Percentiles rank a stretch among this genome's conserved stretches.
phyloP scores from a whole-genome alignment of 2,797 vertebrate genomes.

The Columba guinea region DNA sequence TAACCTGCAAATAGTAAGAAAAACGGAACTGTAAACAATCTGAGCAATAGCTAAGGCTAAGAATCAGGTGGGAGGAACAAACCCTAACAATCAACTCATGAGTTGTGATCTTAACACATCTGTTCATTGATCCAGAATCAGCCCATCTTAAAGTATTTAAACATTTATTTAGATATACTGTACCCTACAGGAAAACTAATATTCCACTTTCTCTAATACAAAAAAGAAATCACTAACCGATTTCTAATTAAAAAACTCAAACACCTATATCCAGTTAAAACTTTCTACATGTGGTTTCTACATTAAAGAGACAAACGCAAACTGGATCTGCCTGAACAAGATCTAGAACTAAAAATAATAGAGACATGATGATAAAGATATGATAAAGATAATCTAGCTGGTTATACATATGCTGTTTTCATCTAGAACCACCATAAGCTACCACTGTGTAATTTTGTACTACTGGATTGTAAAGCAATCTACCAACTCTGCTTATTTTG shows the following conservation, averaged over 20 bases:
- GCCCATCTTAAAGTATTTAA: not conserved
- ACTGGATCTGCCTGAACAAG: not conserved
- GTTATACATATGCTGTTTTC: not conserved
- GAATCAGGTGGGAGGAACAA: not conserved
- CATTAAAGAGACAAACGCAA: not conserved
- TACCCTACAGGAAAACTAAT: not conserved
- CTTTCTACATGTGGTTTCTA: not conserved
- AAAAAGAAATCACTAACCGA: not conserved
- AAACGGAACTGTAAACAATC: not conserved
- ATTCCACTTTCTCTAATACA: not conserved
- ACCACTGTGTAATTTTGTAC: not conserved
- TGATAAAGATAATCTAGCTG: not conserved
- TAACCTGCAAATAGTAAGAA: conserved; percentile 76
- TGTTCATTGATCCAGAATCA: not conserved
- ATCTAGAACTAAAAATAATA: not conserved
- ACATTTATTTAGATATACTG: not conserved
- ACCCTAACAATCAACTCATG: not conserved
- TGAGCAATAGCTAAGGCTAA: not conserved
- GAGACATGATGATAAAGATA: not conserved
- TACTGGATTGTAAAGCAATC: not conserved
- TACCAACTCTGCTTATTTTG: not conserved
- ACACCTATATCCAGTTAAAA: not conserved
- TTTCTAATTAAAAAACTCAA: not conserved
- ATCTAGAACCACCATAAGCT: not conserved
- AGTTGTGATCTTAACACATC: not conserved